Percentiles rank a stretch among this genome's conserved stretches.
Conservation (phyloP, 2,888 invertebrate species). For the Diarsia mendica region DNA sequence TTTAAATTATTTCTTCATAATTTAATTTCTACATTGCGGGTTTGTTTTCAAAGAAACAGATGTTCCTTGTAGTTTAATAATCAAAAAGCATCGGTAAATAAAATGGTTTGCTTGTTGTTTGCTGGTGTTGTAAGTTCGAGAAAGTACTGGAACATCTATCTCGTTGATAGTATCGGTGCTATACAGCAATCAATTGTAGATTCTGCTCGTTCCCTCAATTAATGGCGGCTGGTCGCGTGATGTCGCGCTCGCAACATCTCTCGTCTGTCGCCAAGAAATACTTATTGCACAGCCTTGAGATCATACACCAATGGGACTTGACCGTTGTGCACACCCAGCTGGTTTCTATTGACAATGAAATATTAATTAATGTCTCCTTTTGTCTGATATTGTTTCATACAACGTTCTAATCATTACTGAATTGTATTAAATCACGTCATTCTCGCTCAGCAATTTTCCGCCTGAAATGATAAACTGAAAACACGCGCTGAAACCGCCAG, state of each 20-base stretch:
- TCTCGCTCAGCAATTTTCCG: slow-evolving; percentile 27
- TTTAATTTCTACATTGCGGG: neutral
- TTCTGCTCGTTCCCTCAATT: slow-evolving; percentile 39
- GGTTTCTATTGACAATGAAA: slow-evolving; percentile 22
- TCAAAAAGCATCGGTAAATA: neutral
- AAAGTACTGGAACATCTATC: neutral
- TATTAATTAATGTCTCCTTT: slow-evolving; percentile 14
- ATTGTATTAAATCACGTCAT: slow-evolving; percentile 13
- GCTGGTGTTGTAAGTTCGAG: slow-evolving; percentile 1
- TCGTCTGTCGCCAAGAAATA: slow-evolving; percentile 38
- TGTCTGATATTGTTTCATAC: slow-evolving; percentile 4
- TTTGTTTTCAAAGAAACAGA: slow-evolving; percentile 3
- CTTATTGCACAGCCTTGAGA: slow-evolving; percentile 34
- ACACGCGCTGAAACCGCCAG: neutral
- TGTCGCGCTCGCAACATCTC: slow-evolving; percentile 37
- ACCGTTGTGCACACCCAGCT: slow-evolving; percentile 45
- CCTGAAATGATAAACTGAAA: slow-evolving; percentile 26
- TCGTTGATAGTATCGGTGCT: slow-evolving; percentile 36
- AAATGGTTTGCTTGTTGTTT: neutral
- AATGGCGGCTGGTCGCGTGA: slow-evolving; percentile 53
- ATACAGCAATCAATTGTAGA: slow-evolving; percentile 47
- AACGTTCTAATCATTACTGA: slow-evolving; percentile 4
- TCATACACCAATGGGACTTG: slow-evolving; percentile 28
- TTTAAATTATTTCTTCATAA: neutral
- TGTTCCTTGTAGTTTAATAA: neutral